Evolutionary conservation across 2,113 vertebrate species (phyloP).

Genomic region (Pan paniscus): DNA sequence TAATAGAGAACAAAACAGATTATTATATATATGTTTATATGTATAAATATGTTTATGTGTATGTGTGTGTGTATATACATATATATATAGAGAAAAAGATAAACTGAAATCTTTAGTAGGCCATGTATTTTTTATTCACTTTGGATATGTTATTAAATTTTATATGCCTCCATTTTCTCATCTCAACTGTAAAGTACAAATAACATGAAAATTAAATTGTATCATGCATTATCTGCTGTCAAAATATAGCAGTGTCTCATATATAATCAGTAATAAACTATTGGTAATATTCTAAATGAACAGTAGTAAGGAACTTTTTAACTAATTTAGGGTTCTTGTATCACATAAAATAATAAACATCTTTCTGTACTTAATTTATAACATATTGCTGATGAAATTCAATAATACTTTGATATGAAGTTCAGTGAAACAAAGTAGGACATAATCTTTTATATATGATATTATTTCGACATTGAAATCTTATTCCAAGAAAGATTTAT

Average conservation of each 20-base stretch:
- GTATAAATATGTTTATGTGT: too few species aligned
- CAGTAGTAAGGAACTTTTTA: neutral
- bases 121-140: neutral
- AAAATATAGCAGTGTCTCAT: neutral
- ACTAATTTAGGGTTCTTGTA: neutral
- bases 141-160: neutral
- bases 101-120: neutral
- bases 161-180: neutral
- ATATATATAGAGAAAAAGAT: too few species aligned
- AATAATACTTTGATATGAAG: neutral
- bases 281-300: neutral
- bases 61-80: too few species aligned
- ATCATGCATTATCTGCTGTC: neutral
- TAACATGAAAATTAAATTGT: neutral
- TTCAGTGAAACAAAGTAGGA: neutral
- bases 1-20: neutral
- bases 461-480: neutral
- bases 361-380: neutral
- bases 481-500: neutral
- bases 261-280: neutral
- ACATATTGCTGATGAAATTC: neutral
- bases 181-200: neutral
- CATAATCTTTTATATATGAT: neutral
- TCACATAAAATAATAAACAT: neutral
- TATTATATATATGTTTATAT: neutral